Conservation (phyloP, 37 sponge, comb jelly and placozoan genomes). For the Cliona cf. orientalis region DNA sequence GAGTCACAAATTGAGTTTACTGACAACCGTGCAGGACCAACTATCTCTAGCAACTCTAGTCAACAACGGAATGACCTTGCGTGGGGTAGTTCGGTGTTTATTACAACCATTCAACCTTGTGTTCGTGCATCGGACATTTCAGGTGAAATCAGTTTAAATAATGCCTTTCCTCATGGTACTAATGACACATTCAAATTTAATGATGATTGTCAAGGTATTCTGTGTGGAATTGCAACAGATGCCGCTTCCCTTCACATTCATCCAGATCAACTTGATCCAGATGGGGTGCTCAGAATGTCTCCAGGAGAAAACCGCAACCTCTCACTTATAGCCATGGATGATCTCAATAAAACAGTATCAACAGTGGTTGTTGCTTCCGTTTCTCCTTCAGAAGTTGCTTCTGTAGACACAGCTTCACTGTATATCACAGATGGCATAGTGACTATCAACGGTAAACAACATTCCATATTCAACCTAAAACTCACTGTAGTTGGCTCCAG, state of each 20-base stretch:
- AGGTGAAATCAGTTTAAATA: neutral
- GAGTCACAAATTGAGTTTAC: neutral
- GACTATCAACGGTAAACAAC: neutral
- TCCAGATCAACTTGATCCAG: neutral
- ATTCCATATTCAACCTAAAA: neutral
- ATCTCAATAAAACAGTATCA: constrained; percentile 12
- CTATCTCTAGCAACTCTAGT: neutral
- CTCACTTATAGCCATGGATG: constrained; percentile 1
- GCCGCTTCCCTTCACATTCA: neutral
- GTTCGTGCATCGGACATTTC: neutral
- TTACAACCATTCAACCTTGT: constrained; percentile 29
- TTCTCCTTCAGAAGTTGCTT: neutral
- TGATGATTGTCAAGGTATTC: neutral
- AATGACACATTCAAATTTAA: neutral
- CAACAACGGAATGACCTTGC: neutral
- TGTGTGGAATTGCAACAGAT: neutral
- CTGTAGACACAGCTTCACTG: too few relatives aligned
- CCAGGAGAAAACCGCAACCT: neutral
- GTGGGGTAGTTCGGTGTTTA: constrained; percentile 25
- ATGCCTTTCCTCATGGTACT: neutral
- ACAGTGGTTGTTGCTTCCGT: constrained; percentile 2
- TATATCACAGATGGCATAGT: neutral
- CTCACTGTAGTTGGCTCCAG: neutral
- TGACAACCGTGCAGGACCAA: constrained; percentile 6
- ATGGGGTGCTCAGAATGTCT: neutral